Conservation (phyloP, 2,113 vertebrate species). For the Pseudopipra pipra region DNA sequence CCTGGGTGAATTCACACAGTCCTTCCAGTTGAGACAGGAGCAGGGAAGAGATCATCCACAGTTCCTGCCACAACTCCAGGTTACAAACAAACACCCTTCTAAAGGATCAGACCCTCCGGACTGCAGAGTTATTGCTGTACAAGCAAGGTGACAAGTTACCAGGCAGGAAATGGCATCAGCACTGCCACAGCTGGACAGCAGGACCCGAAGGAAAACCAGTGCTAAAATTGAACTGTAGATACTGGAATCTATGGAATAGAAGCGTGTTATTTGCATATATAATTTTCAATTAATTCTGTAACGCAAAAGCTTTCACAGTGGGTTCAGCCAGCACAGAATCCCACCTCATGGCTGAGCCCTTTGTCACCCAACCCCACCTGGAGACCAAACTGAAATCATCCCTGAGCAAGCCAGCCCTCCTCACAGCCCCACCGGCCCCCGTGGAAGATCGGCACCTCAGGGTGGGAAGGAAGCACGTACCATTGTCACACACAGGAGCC, state of each 20-base stretch:
- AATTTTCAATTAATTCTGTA: not conserved
- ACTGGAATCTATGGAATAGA: not conserved
- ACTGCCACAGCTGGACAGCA: not conserved
- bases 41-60: not conserved
- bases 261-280: not conserved
- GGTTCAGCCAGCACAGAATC: not conserved
- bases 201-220: not conserved
- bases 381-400: not conserved
- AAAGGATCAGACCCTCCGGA: not conserved
- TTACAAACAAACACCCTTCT: not conserved
- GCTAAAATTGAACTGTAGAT: not conserved
- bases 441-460: not conserved
- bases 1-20: not conserved
- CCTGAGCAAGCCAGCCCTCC: not conserved
- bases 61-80: not conserved
- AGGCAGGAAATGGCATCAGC: not conserved
- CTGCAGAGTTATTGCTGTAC: constrained; percentile 28
- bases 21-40: not conserved
- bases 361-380: not conserved
- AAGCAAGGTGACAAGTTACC: not conserved
- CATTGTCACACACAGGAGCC: not conserved
- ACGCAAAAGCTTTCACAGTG: not conserved
- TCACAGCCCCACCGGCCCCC: not conserved
- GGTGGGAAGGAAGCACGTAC: constrained; percentile 24
- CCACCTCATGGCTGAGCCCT: not conserved